These are phyloP conservation scores for Hipposideros armiger DNA, from an alignment of 2,113 vertebrate species.

Conservation along the genomic window DNA sequence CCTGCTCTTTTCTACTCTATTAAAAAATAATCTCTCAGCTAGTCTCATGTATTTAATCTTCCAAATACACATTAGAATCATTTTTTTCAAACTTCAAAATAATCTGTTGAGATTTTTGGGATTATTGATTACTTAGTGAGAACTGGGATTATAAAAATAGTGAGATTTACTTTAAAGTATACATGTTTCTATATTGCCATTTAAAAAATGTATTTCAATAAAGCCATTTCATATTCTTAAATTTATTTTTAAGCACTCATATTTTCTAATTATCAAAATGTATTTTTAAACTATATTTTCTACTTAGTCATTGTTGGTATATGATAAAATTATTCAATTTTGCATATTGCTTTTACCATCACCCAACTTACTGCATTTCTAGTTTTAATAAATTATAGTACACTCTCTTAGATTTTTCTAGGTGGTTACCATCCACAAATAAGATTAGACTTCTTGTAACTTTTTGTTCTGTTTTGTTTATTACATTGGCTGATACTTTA, in stretches of 20 bases:
- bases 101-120: background rate
- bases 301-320: background rate
- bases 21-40: background rate
- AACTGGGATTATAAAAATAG: background rate
- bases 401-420: background rate
- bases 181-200: background rate
- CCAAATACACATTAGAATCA: background rate
- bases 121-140: background rate
- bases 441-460: background rate
- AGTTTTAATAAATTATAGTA: background rate
- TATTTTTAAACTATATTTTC: slow-evolving; percentile 26
- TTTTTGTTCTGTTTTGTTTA: background rate
- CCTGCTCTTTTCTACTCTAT: background rate
- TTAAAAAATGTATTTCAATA: background rate
- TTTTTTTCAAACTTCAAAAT: background rate
- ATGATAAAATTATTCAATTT: background rate
- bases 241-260: background rate
- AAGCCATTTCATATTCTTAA: background rate
- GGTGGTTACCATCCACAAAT: background rate
- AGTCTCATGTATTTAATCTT: background rate
- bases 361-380: background rate
- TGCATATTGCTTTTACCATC: background rate
- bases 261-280: background rate
- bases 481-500: background rate
- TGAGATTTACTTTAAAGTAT: background rate